A percentile compares a stretch with the other conserved stretches of the same genome.
These are phyloP conservation scores for Zophobas atratus DNA, from an alignment of 1,140 invertebrate species.

Conservation along the genomic window DNA sequence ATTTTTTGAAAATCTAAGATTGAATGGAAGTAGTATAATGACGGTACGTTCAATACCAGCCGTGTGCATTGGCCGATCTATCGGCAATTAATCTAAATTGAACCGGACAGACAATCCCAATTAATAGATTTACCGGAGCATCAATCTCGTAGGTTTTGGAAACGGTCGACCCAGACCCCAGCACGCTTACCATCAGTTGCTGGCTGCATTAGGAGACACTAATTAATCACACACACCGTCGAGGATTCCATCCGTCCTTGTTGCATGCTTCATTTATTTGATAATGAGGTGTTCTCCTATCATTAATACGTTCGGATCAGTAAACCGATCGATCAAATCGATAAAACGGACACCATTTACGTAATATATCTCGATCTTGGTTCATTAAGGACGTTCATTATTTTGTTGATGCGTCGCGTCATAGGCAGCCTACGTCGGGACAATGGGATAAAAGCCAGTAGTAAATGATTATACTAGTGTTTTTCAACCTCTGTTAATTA, in stretches of 20 bases:
- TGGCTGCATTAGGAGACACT: constrained; percentile 34
- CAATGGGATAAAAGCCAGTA: constrained; percentile 5
- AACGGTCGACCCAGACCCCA: constrained; percentile 8
- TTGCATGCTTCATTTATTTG: constrained; percentile 52
- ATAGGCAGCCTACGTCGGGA: constrained; percentile 25
- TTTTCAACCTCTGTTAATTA: too few species aligned
- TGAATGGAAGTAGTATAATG: background rate
- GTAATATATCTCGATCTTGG: constrained; percentile 28
- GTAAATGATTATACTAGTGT: too few species aligned
- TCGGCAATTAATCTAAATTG: constrained; percentile 64
- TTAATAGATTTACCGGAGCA: constrained; percentile 58
- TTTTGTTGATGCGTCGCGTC: background rate
- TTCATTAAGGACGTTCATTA: constrained; percentile 14
- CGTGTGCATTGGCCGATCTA: constrained; percentile 50
- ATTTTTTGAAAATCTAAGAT: background rate
- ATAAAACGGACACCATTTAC: constrained; percentile 43
- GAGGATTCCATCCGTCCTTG: constrained; percentile 27
- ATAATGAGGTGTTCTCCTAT: constrained; percentile 49
- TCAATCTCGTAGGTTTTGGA: constrained; percentile 43
- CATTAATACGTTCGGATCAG: constrained; percentile 50
- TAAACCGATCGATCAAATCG: constrained; percentile 50
- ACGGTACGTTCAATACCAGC: constrained; percentile 21
- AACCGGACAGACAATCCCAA: constrained; percentile 61
- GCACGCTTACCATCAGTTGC: constrained; percentile 46
- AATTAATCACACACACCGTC: constrained; percentile 48